These are phyloP conservation scores for Apoderus coryli DNA, from an alignment of 2,888 invertebrate species.

Conservation along the genomic window DNA sequence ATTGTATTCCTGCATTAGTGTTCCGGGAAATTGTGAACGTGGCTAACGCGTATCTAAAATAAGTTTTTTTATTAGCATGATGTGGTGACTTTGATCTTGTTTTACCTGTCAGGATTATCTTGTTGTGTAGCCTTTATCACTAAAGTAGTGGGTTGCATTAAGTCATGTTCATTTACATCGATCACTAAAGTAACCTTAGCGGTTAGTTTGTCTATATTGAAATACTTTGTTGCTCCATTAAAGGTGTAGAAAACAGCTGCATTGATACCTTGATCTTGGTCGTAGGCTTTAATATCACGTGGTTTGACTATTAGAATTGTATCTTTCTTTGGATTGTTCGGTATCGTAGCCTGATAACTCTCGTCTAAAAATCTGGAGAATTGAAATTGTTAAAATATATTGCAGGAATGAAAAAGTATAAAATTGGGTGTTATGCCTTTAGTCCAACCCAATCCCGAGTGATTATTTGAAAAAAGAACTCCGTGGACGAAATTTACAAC, in stretches of 20 bases:
- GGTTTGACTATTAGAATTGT: slow-evolving; percentile 53
- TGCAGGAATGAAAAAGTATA: slow-evolving; percentile 6
- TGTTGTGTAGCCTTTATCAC: slow-evolving; percentile 58
- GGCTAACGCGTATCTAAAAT: slow-evolving; percentile 53
- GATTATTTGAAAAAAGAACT: too few species aligned
- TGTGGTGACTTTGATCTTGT: too few species aligned
- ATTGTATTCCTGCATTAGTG: slow-evolving; percentile 36
- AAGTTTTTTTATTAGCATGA: too few species aligned
- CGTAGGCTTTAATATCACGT: slow-evolving; percentile 57
- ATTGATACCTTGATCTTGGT: slow-evolving; percentile 68
- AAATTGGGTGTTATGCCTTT: background rate
- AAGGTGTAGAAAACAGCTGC: slow-evolving; percentile 57
- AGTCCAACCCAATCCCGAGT: too few species aligned
- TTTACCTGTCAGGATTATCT: slow-evolving; percentile 68
- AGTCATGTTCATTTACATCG: slow-evolving; percentile 43
- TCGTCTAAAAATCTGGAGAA: slow-evolving; percentile 45
- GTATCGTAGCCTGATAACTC: slow-evolving; percentile 48
- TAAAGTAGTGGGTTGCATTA: slow-evolving; percentile 58
- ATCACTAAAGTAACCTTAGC: slow-evolving; percentile 45
- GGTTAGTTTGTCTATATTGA: slow-evolving; percentile 48
- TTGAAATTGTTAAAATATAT: too few species aligned
- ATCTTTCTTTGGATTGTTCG: slow-evolving; percentile 46
- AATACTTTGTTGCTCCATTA: slow-evolving; percentile 44
- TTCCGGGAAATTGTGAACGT: slow-evolving; percentile 54
- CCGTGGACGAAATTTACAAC: too few species aligned